Conservation (phyloP, 2,797 vertebrate species). For the Rhadinocentrus ornatus region DNA sequence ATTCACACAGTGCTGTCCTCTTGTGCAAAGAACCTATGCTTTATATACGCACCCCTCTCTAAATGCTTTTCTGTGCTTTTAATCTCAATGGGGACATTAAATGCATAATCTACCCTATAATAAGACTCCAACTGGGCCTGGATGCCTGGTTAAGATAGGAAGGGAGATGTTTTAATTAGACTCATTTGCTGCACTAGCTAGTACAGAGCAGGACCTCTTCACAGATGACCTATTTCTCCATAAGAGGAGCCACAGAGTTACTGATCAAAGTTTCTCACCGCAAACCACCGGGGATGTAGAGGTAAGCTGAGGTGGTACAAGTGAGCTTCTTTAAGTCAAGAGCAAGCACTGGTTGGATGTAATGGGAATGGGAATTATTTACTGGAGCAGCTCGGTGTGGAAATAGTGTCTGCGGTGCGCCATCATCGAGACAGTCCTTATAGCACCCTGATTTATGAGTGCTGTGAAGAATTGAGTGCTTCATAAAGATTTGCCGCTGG, state of each 20-base stretch:
- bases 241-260: conserved; percentile 52
- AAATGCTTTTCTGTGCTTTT: conserved; percentile 54
- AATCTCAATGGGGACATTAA: conserved; percentile 70
- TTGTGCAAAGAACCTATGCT: conserved; percentile 14
- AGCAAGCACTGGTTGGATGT: conserved; percentile 38
- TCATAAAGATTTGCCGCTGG: conserved; percentile 78
- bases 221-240: conserved; percentile 74
- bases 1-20: conserved; percentile 39
- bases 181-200: conserved; percentile 62
- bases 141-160: conserved; percentile 63
- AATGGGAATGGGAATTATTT: conserved; percentile 69
- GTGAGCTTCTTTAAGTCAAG: conserved; percentile 49
- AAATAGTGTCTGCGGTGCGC: conserved; percentile 74
- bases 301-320: conserved; percentile 43
- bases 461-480: conserved; percentile 75
- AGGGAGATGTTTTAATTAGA: conserved; percentile 77
- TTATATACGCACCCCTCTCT: conserved; percentile 17
- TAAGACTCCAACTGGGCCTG: conserved; percentile 64
- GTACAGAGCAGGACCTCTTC: conserved; percentile 72
- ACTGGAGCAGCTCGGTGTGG: conserved; percentile 63
- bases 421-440: conserved; percentile 67
- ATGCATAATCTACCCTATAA: conserved; percentile 76
- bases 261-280: conserved; percentile 60
- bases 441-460: conserved; percentile 76
- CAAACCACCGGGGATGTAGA: conserved; percentile 35